phyloP scores from a whole-genome alignment of 2,113 vertebrate species.

The Cyphomyrus discorhynchus region DNA sequence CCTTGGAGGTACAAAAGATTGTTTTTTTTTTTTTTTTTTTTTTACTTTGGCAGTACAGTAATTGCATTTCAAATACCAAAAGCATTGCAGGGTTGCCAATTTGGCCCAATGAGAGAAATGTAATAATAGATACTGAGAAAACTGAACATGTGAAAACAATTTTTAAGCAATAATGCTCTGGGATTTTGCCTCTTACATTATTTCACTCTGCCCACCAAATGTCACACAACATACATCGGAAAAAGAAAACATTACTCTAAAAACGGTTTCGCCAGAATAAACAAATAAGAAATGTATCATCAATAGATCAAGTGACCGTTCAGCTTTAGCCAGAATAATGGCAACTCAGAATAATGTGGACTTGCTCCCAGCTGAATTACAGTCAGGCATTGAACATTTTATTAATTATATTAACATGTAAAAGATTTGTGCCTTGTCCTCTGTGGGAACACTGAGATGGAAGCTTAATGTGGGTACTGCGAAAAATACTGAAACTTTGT shows the following conservation, averaged over 20 bases:
- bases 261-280: not conserved
- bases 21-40: not conserved
- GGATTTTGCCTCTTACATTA: not conserved
- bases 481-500: not conserved
- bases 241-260: not conserved
- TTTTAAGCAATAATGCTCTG: not conserved
- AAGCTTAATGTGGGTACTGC: not conserved
- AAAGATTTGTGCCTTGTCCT: not conserved
- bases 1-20: not conserved
- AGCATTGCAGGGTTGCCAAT: not conserved
- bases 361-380: not conserved
- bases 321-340: not conserved
- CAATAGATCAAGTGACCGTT: not conserved
- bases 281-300: not conserved
- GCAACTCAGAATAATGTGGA: not conserved
- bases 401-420: not conserved
- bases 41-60: not conserved
- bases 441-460: not conserved
- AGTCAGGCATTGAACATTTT: not conserved
- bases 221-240: not conserved
- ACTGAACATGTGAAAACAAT: conserved; percentile 1
- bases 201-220: not conserved
- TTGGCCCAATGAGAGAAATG: not conserved
- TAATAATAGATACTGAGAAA: not conserved
- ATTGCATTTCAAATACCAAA: not conserved